Evolutionary conservation across 1,140 invertebrate species (phyloP).

Genomic region (Zeugodacus cucurbitae): DNA sequence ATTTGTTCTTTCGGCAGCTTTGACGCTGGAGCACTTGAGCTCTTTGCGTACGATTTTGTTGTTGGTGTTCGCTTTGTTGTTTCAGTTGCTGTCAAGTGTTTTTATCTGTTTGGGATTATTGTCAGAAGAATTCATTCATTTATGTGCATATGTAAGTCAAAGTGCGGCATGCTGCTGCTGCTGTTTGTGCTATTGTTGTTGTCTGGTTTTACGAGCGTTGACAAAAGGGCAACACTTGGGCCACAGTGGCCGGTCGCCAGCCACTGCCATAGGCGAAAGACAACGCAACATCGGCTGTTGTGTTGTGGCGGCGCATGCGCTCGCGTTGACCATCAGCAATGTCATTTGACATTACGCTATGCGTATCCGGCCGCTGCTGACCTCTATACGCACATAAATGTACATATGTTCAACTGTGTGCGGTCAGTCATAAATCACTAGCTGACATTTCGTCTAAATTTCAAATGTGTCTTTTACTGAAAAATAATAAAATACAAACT

Average conservation of each 20-base stretch:
- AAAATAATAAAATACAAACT: background rate
- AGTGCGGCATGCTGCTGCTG: background rate
- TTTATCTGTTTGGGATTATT: conserved; percentile 40
- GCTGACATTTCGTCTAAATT: conserved; percentile 36
- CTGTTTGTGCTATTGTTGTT: background rate
- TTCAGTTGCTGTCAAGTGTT: conserved; percentile 35
- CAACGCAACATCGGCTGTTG: background rate
- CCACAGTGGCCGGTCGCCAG: background rate
- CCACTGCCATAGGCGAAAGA: background rate
- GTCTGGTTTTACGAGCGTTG: conserved; percentile 35
- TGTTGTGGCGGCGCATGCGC: conserved; percentile 4
- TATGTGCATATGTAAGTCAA: background rate
- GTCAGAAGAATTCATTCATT: background rate
- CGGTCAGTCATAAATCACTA: conserved; percentile 33
- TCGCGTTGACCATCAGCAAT: conserved; percentile 1
- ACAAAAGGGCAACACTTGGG: conserved; percentile 17
- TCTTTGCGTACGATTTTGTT: background rate
- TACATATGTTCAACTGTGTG: background rate
- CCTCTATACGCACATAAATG: background rate
- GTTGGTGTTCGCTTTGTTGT: background rate
- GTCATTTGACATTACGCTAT: conserved; percentile 23
- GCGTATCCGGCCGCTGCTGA: conserved; percentile 19
- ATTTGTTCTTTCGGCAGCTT: conserved; percentile 30
- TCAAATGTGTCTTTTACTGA: background rate
- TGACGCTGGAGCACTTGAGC: background rate